These are phyloP conservation scores for Drosophila setifemur DNA, from an alignment of 1,140 invertebrate genomes.

Conservation along the genomic window DNA sequence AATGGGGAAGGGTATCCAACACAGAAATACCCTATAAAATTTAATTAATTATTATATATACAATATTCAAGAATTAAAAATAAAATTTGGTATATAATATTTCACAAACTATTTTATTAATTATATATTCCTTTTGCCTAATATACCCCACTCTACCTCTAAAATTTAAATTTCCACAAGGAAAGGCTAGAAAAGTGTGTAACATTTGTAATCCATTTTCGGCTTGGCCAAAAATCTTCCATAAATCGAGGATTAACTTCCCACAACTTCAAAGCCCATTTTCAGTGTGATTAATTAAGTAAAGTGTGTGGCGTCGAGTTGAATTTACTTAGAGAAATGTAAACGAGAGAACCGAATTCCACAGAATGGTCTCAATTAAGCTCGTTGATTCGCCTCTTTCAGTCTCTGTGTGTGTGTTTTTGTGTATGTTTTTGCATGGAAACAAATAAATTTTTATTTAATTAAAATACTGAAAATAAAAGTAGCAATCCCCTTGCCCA, in stretches of 20 bases:
- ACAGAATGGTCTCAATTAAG: conserved; percentile 44
- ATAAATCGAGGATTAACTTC: neutral
- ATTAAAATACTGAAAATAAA: conserved; percentile 46
- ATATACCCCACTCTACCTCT: neutral
- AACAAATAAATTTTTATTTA: conserved; percentile 46
- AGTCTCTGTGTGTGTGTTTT: neutral
- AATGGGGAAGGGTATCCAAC: neutral
- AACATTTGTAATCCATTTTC: neutral
- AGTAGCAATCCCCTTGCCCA: conserved; percentile 2
- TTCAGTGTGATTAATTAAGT: conserved; percentile 27
- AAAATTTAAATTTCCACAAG: neutral
- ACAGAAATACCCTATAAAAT: neutral
- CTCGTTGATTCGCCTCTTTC: conserved; percentile 3
- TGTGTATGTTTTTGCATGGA: conserved; percentile 6
- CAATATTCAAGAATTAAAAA: too few relatives aligned
- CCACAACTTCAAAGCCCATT: neutral
- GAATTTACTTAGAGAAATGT: conserved; percentile 1
- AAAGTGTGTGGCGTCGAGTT: neutral
- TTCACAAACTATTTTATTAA: too few relatives aligned
- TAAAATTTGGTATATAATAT: too few relatives aligned
- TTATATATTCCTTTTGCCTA: too few relatives aligned
- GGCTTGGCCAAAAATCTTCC: neutral
- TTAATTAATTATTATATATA: neutral
- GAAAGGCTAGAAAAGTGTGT: neutral
- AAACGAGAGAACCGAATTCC: conserved; percentile 11